Evolutionary conservation across 2,113 vertebrate species (phyloP), one percentile per base, ranked within the genome.

Genomic region (Oncorhynchus clarkii): DNA sequence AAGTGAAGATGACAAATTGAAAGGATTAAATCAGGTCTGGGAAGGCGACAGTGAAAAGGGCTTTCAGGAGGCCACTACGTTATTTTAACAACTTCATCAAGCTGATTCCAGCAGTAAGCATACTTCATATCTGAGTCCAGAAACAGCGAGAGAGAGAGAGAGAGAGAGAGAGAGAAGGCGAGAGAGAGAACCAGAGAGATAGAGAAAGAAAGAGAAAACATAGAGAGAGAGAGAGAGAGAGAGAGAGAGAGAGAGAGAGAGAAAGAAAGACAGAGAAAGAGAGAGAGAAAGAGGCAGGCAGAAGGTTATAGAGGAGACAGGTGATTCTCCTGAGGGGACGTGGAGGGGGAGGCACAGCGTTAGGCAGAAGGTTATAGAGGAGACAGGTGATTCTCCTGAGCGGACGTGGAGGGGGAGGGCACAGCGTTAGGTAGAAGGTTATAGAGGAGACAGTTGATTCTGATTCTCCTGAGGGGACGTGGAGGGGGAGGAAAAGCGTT

Each of bases 1-100:
- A 67, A 85, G 80, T 81, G 79, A 85, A 88, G 78, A 88, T 89
- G 89, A 91, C 88, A 87, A 89, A 91, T 87, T 79, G 84, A 89
- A 87, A 87, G 85, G 87, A 90, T 90, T 91, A 91, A 91, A 89
- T 90, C 84, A 87, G 74, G 73, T 83, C 79, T 82, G 76, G 72
- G 66, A 80, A 85, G 81, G 84, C 77, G 54, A 83, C 79, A 60
- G 70, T 64, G 65, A 67, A 76, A 71, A 31, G 2, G 78, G 79
- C 76, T 84, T 82, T 78, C 66, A 85, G 79, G 71, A 77, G 81
- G 79, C 81, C 82, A 86, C 87, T 91, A 85, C 90, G 91, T 91
- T 87, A 92, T 90, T 90, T 85, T 67, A 90, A 90, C 81, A 82
- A 87, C 85, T 89, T 82, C 84, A 87, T 86, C 84, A 82, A 57